A percentile compares a stretch with the other conserved stretches of the same genome.
phyloP scores from a whole-genome alignment of 2,888 invertebrate genomes.

The Protophormia terraenovae region DNA sequence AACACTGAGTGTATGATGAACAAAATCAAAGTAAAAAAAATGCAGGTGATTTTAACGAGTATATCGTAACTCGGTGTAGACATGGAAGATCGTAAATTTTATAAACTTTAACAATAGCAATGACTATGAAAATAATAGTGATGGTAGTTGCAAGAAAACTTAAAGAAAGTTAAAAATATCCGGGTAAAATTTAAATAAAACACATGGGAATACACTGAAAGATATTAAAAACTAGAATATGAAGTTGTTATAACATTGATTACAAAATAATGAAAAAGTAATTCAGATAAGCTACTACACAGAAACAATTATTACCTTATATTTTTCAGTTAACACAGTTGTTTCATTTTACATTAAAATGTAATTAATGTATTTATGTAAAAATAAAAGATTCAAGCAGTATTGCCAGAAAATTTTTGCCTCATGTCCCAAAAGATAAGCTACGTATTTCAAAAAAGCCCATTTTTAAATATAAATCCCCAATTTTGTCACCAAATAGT shows the following conservation, averaged over 20 bases:
- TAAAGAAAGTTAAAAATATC: conserved; percentile 23
- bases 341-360: too few relatives aligned
- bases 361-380: too few relatives aligned
- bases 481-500: too few relatives aligned
- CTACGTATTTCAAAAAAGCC: too few relatives aligned
- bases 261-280: too few relatives aligned
- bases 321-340: background rate
- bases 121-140: conserved; percentile 18
- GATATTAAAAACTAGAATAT: background rate
- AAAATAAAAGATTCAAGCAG: too few relatives aligned
- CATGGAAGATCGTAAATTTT: conserved; percentile 31
- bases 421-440: too few relatives aligned
- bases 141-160: background rate
- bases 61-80: background rate
- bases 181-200: background rate
- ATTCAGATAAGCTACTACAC: too few relatives aligned
- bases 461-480: too few relatives aligned
- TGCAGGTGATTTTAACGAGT: background rate
- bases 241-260: background rate
- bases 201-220: background rate
- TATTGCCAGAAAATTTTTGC: too few relatives aligned
- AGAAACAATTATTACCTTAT: too few relatives aligned
- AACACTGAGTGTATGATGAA: background rate
- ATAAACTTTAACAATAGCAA: conserved; percentile 21
- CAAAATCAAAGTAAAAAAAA: background rate